Evolutionary conservation across 2,797 vertebrate species (phyloP).

Genomic region (Spinibarbus caldwelli): DNA sequence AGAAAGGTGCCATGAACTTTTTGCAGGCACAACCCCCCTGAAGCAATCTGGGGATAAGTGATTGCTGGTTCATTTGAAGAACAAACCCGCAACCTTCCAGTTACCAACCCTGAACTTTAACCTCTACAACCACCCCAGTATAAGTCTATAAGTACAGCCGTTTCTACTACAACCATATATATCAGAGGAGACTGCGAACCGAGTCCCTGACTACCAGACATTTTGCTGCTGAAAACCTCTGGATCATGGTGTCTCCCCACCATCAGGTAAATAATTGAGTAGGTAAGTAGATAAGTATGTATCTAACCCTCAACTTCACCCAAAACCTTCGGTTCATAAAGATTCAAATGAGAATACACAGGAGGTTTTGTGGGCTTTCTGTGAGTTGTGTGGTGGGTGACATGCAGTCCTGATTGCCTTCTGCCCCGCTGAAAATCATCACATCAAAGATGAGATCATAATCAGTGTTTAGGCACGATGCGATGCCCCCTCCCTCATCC

Average conservation of each 20-base stretch:
- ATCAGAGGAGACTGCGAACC: background rate
- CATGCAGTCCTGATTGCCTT: background rate
- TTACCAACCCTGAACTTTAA: background rate
- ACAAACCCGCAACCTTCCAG: background rate
- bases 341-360: background rate
- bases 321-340: background rate
- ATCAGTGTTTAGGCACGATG: constrained; percentile 3
- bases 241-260: too few relatives aligned
- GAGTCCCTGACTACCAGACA: too few relatives aligned
- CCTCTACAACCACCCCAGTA: background rate
- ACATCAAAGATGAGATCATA: constrained; percentile 49
- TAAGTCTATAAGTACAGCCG: too few relatives aligned
- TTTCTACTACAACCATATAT: background rate
- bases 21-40: background rate
- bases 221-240: too few relatives aligned
- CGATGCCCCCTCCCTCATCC: background rate
- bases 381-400: background rate
- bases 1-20: background rate
- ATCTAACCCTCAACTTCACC: background rate
- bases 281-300: background rate
- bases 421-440: constrained; percentile 36
- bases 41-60: background rate
- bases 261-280: too few relatives aligned
- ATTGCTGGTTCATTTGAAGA: background rate
- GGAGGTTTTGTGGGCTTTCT: background rate